Evolutionary conservation across 2,888 invertebrate species (phyloP), one percentile per base, ranked within the genome.

Genomic region (Mesoligia furuncula): DNA sequence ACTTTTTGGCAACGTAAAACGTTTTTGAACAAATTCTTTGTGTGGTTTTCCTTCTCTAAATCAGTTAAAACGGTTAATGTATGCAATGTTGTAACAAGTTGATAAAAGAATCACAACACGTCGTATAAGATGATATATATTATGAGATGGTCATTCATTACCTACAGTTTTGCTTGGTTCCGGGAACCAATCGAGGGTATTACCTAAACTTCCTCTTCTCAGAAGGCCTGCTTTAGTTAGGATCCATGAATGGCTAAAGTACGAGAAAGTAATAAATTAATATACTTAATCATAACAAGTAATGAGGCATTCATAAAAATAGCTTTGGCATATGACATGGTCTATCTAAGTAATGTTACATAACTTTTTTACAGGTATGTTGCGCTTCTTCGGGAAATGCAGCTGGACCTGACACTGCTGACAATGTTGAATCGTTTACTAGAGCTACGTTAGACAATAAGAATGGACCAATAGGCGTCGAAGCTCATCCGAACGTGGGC

Each of bases 281-380:
- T 61, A 20, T 48, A 45, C 6, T 27, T 4, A 24, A 54, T 11
- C 54, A 54, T 54, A 54, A 54, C 4, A 54, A 24, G 1, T 51
- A 51, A 3, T 48, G 62, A 75, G 31, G 42, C 54, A 75, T 51
- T 62, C n/a, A 48, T 61, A 11, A 48, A 74, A 59, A 11, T 48
- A 76, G 17, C 27, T 45, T 54, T 54, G 17, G 17, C 20, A 20
- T 31, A 31, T 36, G n/a, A n/a, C 45, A 24, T 15, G 9, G 42
- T 45, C 9, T 36, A 54, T 42, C 24, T 13, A 27, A 8, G 61
- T 74, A n/a, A 9, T 39, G 31, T 13, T n/a, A 31, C 17, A 24
- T 11, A 62, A 36, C 0, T 73, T 57, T 5, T 15, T 45, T 70
- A 89, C 89, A 94, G 94, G 86, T 94, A n/a, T 94, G 94, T 85